Base-by-base conservation (phyloP, 2,113 vertebrate species). In the Haemorhous mexicanus region DNA sequence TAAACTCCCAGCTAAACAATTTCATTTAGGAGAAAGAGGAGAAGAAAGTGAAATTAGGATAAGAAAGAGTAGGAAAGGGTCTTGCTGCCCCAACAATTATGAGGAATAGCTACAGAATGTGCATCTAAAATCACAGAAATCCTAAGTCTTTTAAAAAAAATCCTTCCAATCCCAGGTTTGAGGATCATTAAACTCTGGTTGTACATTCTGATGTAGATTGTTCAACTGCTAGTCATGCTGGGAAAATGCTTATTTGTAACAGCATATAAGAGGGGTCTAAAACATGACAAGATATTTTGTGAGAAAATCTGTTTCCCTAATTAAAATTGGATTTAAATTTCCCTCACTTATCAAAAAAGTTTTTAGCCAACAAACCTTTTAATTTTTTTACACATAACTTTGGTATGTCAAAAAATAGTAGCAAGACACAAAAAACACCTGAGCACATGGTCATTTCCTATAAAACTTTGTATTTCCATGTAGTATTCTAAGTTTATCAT, bases 391-490 rank as follows among this genome's bases (percentile, higher is more conserved):
- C 9, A 24, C 7, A 12, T 35, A 50, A 16, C 9, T 83, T 90
- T 62, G 4, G 1, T 58, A 32, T 21, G 11, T 73, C 20, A 55
- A 73, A 44, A 2, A 50, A 13, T 27, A 75, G 13, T 21, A 87
- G 23, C 13, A 89, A 87, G 61, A 28, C 46, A 64, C 5, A 80
- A n/a, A 66, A 73, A 58, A 53, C 37, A 53, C 22, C 11, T 5
- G 1, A 64, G 12, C 4, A 66, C 0, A 0, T 15, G 4, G 6
- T 30, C 0, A 30, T 69, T 93, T 90, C 6, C 17, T 39, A 32
- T 23, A 43, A 83, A 73, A 49, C 1, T n/a, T 68, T 11, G 1
- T 39, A 39, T 85, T 87, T 90, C 13, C 32, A 2, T 17, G 16
- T 7, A 49, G 2, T 26, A 30, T 76, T 76, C 14, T 30, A 55